Evolutionary conservation across 2,888 invertebrate genomes (phyloP).

Genomic region (Pseudanteris insignis): DNA sequence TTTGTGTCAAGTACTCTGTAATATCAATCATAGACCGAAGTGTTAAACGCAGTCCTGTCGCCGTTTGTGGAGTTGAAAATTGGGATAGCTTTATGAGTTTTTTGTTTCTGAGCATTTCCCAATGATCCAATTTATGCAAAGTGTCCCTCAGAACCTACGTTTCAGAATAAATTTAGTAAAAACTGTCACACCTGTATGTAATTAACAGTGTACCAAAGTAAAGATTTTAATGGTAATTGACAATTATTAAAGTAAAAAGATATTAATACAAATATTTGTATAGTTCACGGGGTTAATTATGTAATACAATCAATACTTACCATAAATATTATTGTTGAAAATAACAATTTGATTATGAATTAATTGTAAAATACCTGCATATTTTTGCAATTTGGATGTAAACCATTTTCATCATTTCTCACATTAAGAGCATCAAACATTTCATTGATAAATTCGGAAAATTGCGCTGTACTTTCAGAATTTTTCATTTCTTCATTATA

Average conservation of each 20-base stretch:
- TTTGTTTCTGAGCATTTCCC: slow-evolving; percentile 8
- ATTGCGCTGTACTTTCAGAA: slow-evolving; percentile 32
- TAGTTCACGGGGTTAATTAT: no score
- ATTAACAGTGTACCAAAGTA: no score
- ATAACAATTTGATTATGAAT: not conserved
- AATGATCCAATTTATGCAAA: slow-evolving; percentile 2
- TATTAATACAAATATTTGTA: no score
- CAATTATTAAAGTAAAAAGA: no score
- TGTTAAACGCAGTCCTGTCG: slow-evolving; percentile 10
- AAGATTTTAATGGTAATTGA: not conserved
- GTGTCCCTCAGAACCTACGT: slow-evolving; percentile 8
- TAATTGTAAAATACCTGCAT: not conserved
- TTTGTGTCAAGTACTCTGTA: slow-evolving; percentile 2
- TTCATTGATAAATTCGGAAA: slow-evolving; percentile 41
- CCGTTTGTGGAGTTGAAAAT: slow-evolving; percentile 18
- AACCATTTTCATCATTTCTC: slow-evolving; percentile 2
- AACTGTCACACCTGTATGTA: no score
- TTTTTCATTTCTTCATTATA: slow-evolving; percentile 15
- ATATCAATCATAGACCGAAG: slow-evolving; percentile 12
- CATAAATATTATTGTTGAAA: not conserved
- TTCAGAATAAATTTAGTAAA: no score
- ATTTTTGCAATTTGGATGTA: not conserved
- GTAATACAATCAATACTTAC: not conserved
- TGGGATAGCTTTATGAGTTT: not conserved
- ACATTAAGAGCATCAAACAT: slow-evolving; percentile 45